Base-by-base conservation (phyloP, 2,888 invertebrate genomes). In the Pseudeuparius sepicola region DNA sequence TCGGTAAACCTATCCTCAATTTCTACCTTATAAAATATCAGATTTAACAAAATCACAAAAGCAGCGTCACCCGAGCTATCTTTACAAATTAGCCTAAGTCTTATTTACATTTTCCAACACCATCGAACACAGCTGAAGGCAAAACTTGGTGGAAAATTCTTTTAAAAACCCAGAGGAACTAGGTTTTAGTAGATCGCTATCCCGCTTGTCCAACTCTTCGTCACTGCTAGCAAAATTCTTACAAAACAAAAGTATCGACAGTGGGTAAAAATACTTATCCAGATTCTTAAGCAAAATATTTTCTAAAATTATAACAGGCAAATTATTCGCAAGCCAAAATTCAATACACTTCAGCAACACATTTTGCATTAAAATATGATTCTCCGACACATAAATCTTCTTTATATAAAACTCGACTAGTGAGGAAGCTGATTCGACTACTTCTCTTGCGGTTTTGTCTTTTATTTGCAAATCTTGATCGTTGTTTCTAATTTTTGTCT, bases 311-410 rank as follows among this genome's bases (percentile, higher is more conserved):
- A 52, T 46, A 33, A 63, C 59, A 7, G 64, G 64, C 26, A 64
- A 46, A 42, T 54, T 56, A 38, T 57, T 59, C 4, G 51, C 46
- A 34, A 64, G 44, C 64, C 64, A 64, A 51, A 64, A 64, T 39
- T 64, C 62, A 32, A 64, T 63, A 37, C 59, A 59, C 46, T 61
- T 60, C 40, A 63, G 43, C 18, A 64, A 48, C 40, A 63, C 56
- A 43, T 63, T 64, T 45, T 64, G 64, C 64, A 64, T 64, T 33
- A 64, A 45, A 43, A 64, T 63, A 40, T 63, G 63, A 46, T 64
- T 64, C 41, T 64, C 64, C 2, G 61, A 56, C 11, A 52, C 48
- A 42, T 63, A 58, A 12, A 61, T 58, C 39, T 56, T 56, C 35
- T 53, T 55, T 23, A 60, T 61, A 38, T 63, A 64, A 49, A 63